phyloP scores from a whole-genome alignment of 2,888 invertebrate species.

The Altica lythri region DNA sequence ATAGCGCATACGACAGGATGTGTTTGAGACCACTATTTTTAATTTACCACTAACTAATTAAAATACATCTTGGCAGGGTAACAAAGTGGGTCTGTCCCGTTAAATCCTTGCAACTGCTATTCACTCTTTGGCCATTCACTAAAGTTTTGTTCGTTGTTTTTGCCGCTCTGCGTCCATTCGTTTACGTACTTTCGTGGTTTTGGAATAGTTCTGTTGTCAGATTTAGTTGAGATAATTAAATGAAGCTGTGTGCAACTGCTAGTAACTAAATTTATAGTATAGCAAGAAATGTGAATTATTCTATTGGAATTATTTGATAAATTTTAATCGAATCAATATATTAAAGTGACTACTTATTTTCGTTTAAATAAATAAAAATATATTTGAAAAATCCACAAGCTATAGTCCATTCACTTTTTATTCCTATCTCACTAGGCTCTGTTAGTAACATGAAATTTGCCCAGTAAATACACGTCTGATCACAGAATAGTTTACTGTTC shows the following conservation, averaged over 20 bases:
- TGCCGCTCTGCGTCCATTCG: neutral
- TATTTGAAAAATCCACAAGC: too few relatives aligned
- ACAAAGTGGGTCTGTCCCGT: slow-evolving; percentile 15
- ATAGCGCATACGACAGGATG: slow-evolving; percentile 8
- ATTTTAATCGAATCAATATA: too few relatives aligned
- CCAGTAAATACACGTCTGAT: too few relatives aligned
- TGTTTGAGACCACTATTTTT: slow-evolving; percentile 2
- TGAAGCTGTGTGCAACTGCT: slow-evolving; percentile 1
- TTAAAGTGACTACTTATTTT: too few relatives aligned
- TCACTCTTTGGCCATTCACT: slow-evolving; percentile 13
- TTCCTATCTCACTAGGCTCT: too few relatives aligned
- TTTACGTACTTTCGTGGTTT: slow-evolving; percentile 4
- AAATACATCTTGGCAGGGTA: slow-evolving; percentile 12
- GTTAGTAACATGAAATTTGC: too few relatives aligned
- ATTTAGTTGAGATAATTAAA: slow-evolving; percentile 10
- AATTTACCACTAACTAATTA: slow-evolving; percentile 10
- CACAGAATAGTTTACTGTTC: too few relatives aligned
- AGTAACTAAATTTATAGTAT: slow-evolving; percentile 1
- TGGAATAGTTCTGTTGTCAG: slow-evolving; percentile 7
- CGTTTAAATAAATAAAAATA: too few relatives aligned
- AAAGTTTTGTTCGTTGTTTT: slow-evolving; percentile 1
- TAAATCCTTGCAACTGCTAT: slow-evolving; percentile 1
- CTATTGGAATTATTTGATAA: too few relatives aligned
- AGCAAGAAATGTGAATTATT: too few relatives aligned
- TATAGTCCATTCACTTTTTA: too few relatives aligned